A percentile compares a stretch with the other conserved stretches of the same genome.
These are phyloP conservation scores for Apamea sordens DNA, from an alignment of 2,888 invertebrate species.

Conservation along the genomic window DNA sequence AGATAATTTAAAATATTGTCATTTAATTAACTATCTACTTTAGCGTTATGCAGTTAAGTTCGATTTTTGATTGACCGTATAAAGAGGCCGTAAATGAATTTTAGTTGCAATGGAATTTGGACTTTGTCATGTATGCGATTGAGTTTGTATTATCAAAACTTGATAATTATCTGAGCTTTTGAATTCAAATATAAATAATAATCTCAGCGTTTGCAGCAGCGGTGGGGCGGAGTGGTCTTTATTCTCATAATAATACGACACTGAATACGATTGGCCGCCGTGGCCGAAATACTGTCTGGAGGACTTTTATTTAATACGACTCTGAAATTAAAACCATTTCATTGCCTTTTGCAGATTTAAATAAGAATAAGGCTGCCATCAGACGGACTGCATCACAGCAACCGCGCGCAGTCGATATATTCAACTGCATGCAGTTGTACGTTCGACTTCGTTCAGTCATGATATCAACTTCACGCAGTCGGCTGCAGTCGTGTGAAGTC, in stretches of 20 bases:
- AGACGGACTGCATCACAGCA: too few species aligned
- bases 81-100: not conserved
- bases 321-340: not conserved
- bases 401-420: too few species aligned
- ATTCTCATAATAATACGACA: not conserved
- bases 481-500: too few species aligned
- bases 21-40: not conserved
- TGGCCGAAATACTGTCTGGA: too few species aligned
- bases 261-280: not conserved
- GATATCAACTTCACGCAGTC: too few species aligned
- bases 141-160: not conserved
- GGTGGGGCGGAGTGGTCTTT: not conserved
- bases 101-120: not conserved
- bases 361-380: too few species aligned
- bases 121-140: not conserved
- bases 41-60: not conserved
- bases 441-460: too few species aligned
- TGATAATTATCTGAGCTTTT: slow-evolving; percentile 1
- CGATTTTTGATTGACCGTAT: not conserved
- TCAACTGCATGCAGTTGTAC: too few species aligned
- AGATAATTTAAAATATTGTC: not conserved
- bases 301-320: too few species aligned
- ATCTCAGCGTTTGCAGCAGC: not conserved
- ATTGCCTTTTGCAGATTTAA: not conserved
- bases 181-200: not conserved